A percentile compares a stretch with the other conserved stretches of the same genome.
These are phyloP conservation scores for Rhynchomys soricoides DNA, from an alignment of 2,113 vertebrate genomes.

Conservation along the genomic window DNA sequence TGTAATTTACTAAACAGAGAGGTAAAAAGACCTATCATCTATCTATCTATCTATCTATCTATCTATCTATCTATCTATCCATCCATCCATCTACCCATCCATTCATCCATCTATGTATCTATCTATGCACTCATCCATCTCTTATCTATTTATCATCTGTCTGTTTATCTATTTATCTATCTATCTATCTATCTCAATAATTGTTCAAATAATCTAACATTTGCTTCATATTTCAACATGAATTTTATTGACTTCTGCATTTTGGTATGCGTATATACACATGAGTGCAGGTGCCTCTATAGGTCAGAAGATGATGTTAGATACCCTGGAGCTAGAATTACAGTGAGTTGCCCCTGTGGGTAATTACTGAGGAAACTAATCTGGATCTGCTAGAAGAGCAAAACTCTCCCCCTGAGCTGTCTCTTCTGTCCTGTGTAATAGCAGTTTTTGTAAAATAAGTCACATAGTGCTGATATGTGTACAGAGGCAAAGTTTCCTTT, in stretches of 20 bases:
- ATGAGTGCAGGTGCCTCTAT: not conserved
- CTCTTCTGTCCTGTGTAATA: not conserved
- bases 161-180: no score
- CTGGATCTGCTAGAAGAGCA: not conserved
- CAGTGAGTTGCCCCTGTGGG: not conserved
- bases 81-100: not conserved
- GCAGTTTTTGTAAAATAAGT: not conserved
- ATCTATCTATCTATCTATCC: not conserved
- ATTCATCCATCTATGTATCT: not conserved
- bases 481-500: not conserved
- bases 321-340: not conserved
- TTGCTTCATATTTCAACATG: not conserved
- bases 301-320: not conserved
- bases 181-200: no score
- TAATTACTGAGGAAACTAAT: not conserved
- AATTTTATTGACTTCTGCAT: not conserved
- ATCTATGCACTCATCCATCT: not conserved
- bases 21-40: not conserved
- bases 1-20: not conserved
- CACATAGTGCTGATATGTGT: not conserved
- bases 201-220: not conserved
- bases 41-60: not conserved
- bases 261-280: no score
- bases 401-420: not conserved
- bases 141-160: no score